Base-by-base conservation (phyloP, 2,888 invertebrate species). In the Xestia sexstrigata region DNA sequence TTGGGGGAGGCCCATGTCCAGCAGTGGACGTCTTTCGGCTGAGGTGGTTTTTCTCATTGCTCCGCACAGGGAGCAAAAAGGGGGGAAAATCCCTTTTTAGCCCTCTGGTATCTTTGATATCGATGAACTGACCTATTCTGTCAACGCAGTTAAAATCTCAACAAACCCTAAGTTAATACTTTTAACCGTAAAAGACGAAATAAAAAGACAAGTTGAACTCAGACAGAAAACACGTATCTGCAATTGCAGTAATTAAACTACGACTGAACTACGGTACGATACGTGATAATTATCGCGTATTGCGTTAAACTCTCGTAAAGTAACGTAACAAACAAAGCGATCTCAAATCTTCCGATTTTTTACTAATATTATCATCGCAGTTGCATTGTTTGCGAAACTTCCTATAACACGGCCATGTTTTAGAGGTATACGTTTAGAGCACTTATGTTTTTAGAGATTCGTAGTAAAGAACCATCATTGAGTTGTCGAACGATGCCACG, bases 261-360 rank as follows among this genome's bases (percentile, higher is more conserved):
- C 47, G 2, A 17, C 47, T 52, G 45, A 26, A 58, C 47, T 55
- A 65, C n/a, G 52, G n/a, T n/a, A 80, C 30, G 17, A 75, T 69
- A 71, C n/a, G 42, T 70, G 60, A 71, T 66, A 82, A 69, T 69
- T 42, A 47, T 81, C 52, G 39, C 35, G 62, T 79, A 78, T 70
- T 78, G 82, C 69, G 72, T 49, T 82, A 78, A 82, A 78, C 70
- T 78, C 55, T 66, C 80, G 81, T 80, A 83, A 86, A 69, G 52
- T 63, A 83, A 84, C 90, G 88, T 89, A 88, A 89, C 83, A 82
- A n/a, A 86, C 86, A 71, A 83, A 82, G 74, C 72, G 73, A 87
- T 82, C 67, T 76, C 39, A 67, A 11, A 70, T 78, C 86, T 87
- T 87, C 86, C 88, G 86, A 89, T 82, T 86, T 89, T 87, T 89